Evolutionary conservation across 2,113 vertebrate species (phyloP), one percentile per base, ranked within the genome.

Genomic region (Macrotus californicus): DNA sequence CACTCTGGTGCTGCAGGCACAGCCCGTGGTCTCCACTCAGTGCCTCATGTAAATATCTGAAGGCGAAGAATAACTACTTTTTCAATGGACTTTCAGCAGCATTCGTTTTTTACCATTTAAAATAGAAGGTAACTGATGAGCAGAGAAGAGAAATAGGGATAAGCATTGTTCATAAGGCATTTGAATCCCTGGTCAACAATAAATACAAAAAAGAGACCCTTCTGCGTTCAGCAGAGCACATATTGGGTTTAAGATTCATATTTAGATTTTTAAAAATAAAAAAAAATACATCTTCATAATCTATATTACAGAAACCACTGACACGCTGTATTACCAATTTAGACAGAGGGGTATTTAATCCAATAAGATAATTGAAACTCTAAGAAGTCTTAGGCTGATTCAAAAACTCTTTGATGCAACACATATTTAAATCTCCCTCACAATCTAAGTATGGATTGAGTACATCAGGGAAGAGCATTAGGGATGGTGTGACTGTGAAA

Each of bases 11-110:
- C 66, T n/a, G 39, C 92, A 96, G 96, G 87, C 80, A 92, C 36
- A 50, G 16, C 24, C 48, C 34, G 7, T 29, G 92, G 75, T 92
- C 95, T 52, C 87, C 95, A 97, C 59, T 64, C 77, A 94, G 41
- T 46, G 34, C 18, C 82, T 92, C 75, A 86, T 77, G 7, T 34
- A 24, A 97, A 97, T 75, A 97, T 95, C 82, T 64, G 90, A 67
- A 93, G 96, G 94, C 34, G 64, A 88, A 83, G 92, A 88, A 80
- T 87, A 96, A 87, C 31, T n/a, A 91, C 26, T 59, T 96, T 97
- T 92, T 50, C 80, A 79, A 96, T 66, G 43, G 46, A 67, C 19
- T 97, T 97, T 72, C 80, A 87, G 34, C 22, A 93, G 92, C 50
- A 87, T 59, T 3, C 93, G 92, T 73, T 73, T 83, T 75, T 70